Evolutionary conservation across 2,797 vertebrate genomes (phyloP), one percentile per base, ranked within the genome.

Genomic region (Chaetophractus vellerosus): DNA sequence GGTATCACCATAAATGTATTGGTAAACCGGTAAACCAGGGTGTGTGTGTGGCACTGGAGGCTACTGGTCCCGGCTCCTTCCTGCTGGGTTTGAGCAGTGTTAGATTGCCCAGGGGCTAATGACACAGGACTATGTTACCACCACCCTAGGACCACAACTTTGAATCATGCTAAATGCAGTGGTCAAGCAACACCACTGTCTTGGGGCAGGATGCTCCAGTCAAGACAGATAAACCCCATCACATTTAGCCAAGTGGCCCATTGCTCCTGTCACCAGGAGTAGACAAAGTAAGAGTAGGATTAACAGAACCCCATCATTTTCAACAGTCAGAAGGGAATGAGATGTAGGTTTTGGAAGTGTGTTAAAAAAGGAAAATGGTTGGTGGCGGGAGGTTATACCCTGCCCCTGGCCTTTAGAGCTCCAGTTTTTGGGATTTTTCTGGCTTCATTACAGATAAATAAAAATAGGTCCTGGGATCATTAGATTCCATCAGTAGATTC

Each of bases 351-450:
- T 23, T 23, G 6, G 38, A 36, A 38, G 23, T 31, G 8, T 45
- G 28, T 12, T 24, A 23, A 52, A 16, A 18, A 23, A 0, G 16
- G 26, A 12, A 7, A 23, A 31, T 5, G 16, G 31, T n/a, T n/a
- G 9, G 24, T 9, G 5, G 2, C 12, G 21, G 24, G 9, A n/a
- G 55, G 19, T 19, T 55, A 15, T 15, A 14, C 23, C n/a, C 31
- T 10, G 16, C 19, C 19, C 50, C 55, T 21, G 55, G 15, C 33
- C 57, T 3, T 36, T 15, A 16, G 23, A 3, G 38, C 21, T 9
- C 90, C 8, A 0, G 5, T 26, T 1, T 24, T n/a, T 0, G 6
- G 19, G 18, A 0, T 9, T 52, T 38, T 12, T 36, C 36, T 6
- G 18, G 45, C 79, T 64, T 55, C 33, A 23, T 23, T 18, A 2